phyloP scores from a whole-genome alignment of 1,140 invertebrate genomes.

The Reticulitermes speratus region DNA sequence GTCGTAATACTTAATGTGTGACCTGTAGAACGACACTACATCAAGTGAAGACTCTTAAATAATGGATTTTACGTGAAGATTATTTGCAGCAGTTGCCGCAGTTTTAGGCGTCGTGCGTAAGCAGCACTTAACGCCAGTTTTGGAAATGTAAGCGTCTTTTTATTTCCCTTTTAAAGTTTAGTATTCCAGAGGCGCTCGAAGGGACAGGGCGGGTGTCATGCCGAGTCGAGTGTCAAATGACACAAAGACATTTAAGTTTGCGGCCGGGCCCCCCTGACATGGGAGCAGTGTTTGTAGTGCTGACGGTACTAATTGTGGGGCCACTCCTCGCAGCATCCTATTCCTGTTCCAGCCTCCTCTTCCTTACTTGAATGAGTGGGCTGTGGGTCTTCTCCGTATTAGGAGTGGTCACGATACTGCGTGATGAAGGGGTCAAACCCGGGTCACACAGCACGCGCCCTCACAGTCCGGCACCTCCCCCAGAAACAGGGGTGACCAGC shows the following conservation, averaged over 20 bases:
- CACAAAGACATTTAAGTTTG: too few relatives aligned
- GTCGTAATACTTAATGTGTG: too few relatives aligned
- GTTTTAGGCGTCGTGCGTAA: too few relatives aligned
- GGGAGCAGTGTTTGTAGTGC: not conserved
- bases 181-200: too few relatives aligned
- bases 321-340: not conserved
- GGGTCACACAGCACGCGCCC: conserved; percentile 3
- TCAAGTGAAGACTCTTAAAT: too few relatives aligned
- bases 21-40: too few relatives aligned
- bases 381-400: not conserved
- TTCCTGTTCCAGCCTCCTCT: not conserved
- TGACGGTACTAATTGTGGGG: not conserved
- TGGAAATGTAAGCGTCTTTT: too few relatives aligned
- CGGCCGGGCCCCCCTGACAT: not conserved
- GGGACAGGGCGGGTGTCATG: not conserved
- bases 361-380: not conserved
- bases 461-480: not conserved
- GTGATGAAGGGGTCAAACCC: conserved; percentile 1
- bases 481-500: not conserved
- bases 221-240: not conserved
- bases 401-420: conserved; percentile 8
- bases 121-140: too few relatives aligned
- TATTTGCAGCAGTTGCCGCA: too few relatives aligned
- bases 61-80: too few relatives aligned
- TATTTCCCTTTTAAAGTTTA: too few relatives aligned